phyloP scores from a whole-genome alignment of 1,140 invertebrate genomes.

The Nylanderia fulva region DNA sequence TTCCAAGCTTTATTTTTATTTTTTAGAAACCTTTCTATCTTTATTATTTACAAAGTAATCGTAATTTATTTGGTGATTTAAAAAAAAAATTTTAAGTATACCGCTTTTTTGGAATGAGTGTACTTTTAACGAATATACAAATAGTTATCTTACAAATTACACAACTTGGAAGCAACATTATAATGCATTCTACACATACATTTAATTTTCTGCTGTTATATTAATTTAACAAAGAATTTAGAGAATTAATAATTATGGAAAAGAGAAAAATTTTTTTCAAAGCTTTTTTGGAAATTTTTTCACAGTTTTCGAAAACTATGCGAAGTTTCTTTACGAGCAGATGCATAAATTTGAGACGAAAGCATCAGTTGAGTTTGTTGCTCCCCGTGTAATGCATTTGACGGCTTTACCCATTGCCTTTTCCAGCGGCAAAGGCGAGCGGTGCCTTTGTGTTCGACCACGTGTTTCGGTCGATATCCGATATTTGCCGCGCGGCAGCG shows the following conservation, averaged over 20 bases:
- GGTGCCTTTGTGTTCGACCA: slow-evolving; percentile 52
- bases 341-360: slow-evolving; percentile 16
- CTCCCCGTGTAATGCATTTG: slow-evolving; percentile 48
- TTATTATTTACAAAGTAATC: too few relatives aligned
- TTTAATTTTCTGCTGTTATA: slow-evolving; percentile 8
- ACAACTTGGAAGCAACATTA: neutral
- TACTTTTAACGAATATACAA: neutral
- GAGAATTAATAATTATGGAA: neutral
- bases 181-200: neutral
- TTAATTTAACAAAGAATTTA: neutral
- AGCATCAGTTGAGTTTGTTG: slow-evolving; percentile 1
- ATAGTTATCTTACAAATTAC: neutral
- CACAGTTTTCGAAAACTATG: neutral
- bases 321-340: slow-evolving; percentile 37
- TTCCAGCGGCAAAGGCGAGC: slow-evolving; percentile 47
- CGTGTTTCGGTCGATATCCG: slow-evolving; percentile 58
- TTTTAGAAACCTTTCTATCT: too few relatives aligned
- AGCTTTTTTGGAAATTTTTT: neutral
- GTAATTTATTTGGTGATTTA: too few relatives aligned
- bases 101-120: too few relatives aligned
- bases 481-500: slow-evolving; percentile 55
- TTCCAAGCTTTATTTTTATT: too few relatives aligned
- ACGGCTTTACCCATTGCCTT: slow-evolving; percentile 56
- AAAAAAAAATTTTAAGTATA: too few relatives aligned
- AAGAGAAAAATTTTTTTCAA: neutral